Base-by-base conservation (phyloP, 2,888 invertebrate species). In the Orthonychiurus folsomi region DNA sequence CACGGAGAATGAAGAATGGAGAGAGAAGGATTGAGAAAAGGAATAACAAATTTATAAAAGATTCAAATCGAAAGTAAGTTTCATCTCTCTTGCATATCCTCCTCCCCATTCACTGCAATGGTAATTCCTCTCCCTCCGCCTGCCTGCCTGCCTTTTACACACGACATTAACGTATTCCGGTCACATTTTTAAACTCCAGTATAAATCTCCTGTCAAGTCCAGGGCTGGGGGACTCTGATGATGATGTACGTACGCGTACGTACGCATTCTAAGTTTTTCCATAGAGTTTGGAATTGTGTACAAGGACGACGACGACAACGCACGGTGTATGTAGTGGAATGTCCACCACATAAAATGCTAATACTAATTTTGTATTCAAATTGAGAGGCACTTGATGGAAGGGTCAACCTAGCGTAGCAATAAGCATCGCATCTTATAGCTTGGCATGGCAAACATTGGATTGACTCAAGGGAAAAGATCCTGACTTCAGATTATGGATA, bases 161-260 rank as follows among this genome's bases (percentile, higher is more conserved):
- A 52, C 5, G 52, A 52, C 21, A 52, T 21, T 52, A 52, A 52
- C 52, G 20, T 52, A 52, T 52, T 52, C 52, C n/a, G 24, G 52
- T 52, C 52, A 52, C 52, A 52, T 52, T 52, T 20, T 52, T 37
- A 37, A 52, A 52, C 52, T 52, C 52, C 24, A 52, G 52, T n/a
- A 52, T 52, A 52, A 52, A 52, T 52, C 52, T 52, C 52, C 52
- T 52, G 52, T 52, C 52, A 52, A 52, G 52, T 52, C 12, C 52
- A 21, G 52, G 52, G 21, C 52, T 52, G 3, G 52, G 21, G 12
- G 48, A 12, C n/a, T 9, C 52, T 52, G 52, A 21, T 52, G 52
- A 52, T 52, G 52, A 52, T 23, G 52, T 37, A 37, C 37, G 37
- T 15, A 37, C 37, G 5, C 5, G 37, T 15, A 37, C 37, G 37